These are phyloP conservation scores for Actinernus sp. DNA, from an alignment of 92 coral and sea anemone genomes.

Conservation along the genomic window DNA sequence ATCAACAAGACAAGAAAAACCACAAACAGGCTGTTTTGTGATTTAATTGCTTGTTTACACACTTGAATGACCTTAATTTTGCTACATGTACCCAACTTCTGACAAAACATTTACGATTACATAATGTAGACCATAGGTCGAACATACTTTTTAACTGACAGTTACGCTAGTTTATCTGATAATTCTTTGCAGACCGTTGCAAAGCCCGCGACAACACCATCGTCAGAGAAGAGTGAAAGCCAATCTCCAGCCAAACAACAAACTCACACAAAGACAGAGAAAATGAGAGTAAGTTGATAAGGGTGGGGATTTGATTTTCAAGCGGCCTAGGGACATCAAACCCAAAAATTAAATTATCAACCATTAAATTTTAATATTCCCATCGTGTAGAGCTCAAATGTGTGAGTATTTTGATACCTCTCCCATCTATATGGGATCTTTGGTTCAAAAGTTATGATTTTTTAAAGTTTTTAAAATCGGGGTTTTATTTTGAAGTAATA, in stretches of 20 bases:
- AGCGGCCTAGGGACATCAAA: too few relatives aligned
- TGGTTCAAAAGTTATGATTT: neutral
- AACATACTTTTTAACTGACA: too few relatives aligned
- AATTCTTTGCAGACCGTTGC: too few relatives aligned
- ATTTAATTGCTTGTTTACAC: conserved; percentile 11
- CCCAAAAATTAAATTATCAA: neutral
- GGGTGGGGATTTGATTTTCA: too few relatives aligned
- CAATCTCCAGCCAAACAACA: too few relatives aligned
- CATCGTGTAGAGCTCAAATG: neutral
- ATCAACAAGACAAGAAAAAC: too few relatives aligned
- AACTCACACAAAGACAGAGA: too few relatives aligned
- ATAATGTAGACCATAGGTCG: too few relatives aligned
- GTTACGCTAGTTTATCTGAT: too few relatives aligned
- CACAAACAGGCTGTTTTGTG: conserved; percentile 2
- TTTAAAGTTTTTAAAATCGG: neutral
- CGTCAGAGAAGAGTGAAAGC: too few relatives aligned
- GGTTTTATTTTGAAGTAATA: neutral
- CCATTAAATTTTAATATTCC: neutral
- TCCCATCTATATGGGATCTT: neutral
- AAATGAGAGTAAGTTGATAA: too few relatives aligned
- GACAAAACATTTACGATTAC: conserved; percentile 13
- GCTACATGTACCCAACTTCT: conserved; percentile 14
- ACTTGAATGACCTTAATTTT: conserved; percentile 15
- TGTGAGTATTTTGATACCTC: neutral
- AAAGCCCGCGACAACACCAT: too few relatives aligned